Evolutionary conservation across 2,888 invertebrate genomes (phyloP), one percentile per base, ranked within the genome.

Genomic region (Gibbula magus): DNA sequence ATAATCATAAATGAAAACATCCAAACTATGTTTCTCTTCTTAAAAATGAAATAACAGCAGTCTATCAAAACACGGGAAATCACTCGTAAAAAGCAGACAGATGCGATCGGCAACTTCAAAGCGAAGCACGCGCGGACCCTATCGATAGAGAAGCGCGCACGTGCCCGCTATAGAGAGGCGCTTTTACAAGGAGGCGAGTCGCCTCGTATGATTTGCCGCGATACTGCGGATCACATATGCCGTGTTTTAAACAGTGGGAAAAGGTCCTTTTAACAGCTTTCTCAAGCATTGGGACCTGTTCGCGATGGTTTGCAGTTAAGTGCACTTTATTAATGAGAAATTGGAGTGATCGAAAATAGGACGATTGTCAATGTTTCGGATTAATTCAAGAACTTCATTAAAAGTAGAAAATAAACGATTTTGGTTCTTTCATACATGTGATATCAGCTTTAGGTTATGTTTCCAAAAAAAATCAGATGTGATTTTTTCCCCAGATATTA

Each of bases 91-190:
- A 51, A 25, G 10, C 51, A 51, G 74, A 74, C 74, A 74, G 74
- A 74, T 74, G 74, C 29, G 51, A 25, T 51, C 45, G 51, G 51
- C 39, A 52, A 74, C 45, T 51, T 74, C 74, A 74, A 74, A 74
- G 74, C 20, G 25, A 20, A 8, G 35, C 74, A 74, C 74, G 74
- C 74, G 74, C 51, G 13, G 35, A 39, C 25, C 51, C 51, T 51
- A 51, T 29, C 45, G 51, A 74, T 13, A 45, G 74, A 74, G 51
- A 51, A 20, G 18, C 45, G 51, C 16, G 52, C 74, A 52, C 74
- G 74, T 74, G 74, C 74, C 74, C 10, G 3, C 16, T 22, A 51
- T 51, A 52, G 61, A 61, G 61, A 29, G 16, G 10, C 61, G 61
- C 25, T 61, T 22, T 25, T 61, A 25, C 4, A 29, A 25, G 29